phyloP scores from a whole-genome alignment of 2,888 invertebrate genomes.

The Oscheius sp. region DNA sequence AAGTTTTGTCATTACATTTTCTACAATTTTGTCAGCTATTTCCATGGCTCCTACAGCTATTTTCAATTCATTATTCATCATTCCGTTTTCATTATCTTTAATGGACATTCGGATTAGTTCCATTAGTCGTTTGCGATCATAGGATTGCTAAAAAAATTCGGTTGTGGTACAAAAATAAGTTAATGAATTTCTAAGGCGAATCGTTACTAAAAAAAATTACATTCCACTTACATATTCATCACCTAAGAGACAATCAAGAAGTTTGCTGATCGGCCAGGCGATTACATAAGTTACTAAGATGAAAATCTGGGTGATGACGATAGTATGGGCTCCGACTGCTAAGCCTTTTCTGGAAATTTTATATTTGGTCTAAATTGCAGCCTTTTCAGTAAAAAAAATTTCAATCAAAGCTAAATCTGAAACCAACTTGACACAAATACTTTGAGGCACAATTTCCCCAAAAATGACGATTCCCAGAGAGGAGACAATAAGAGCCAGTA shows the following conservation, averaged over 20 bases:
- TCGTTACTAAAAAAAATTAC: not conserved
- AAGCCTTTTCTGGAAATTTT: conserved; percentile 79
- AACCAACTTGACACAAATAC: conserved; percentile 67
- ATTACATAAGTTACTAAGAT: conserved; percentile 89
- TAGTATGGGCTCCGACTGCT: conserved; percentile 59
- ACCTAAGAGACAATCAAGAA: conserved; percentile 75
- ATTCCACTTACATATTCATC: conserved; percentile 86
- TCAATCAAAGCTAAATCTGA: conserved; percentile 80
- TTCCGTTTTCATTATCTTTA: conserved; percentile 44
- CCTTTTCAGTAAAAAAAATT: conserved; percentile 69
- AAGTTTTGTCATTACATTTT: conserved; percentile 94
- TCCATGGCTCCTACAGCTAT: conserved; percentile 83
- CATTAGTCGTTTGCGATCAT: conserved; percentile 92
- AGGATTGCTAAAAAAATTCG: conserved; percentile 75
- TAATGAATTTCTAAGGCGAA: too few species aligned
- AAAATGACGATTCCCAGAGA: conserved; percentile 85
- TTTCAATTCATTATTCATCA: conserved; percentile 64
- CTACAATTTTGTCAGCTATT: conserved; percentile 89
- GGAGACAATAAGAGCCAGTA: conserved; percentile 65
- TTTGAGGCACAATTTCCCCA: conserved; percentile 78
- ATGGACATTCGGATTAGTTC: conserved; percentile 80
- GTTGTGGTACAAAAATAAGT: not conserved
- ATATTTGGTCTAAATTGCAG: not conserved
- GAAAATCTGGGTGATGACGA: conserved; percentile 72
- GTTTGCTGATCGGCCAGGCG: conserved; percentile 76